Conservation (phyloP, 2,888 invertebrate species). For the Ophonus ardosiacus region DNA sequence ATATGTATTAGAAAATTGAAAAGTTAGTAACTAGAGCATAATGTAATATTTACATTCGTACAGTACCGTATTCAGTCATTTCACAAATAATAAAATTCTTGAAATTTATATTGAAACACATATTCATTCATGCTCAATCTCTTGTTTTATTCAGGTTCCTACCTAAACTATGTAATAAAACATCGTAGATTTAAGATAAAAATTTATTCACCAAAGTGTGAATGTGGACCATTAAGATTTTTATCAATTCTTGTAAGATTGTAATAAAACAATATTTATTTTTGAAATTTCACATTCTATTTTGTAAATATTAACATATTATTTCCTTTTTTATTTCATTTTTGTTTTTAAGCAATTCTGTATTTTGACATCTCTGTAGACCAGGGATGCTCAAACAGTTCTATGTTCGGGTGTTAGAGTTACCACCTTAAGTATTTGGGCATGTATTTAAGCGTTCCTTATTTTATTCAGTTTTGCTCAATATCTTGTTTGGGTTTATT, state of each 20-base stretch:
- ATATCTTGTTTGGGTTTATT: too few species aligned
- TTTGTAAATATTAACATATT: neutral
- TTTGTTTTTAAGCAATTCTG: neutral
- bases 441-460: too few species aligned
- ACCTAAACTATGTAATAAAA: neutral
- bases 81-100: neutral
- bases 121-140: neutral
- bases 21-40: constrained; percentile 47
- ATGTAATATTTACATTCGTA: constrained; percentile 20
- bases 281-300: too few species aligned
- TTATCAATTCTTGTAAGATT: neutral
- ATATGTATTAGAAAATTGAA: constrained; percentile 48
- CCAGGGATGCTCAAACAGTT: too few species aligned
- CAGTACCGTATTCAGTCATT: neutral
- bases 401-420: too few species aligned
- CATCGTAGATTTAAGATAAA: neutral
- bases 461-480: too few species aligned
- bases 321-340: neutral
- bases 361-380: too few species aligned
- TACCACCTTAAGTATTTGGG: too few species aligned
- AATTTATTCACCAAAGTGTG: neutral
- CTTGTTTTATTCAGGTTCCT: neutral
- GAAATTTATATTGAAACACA: neutral
- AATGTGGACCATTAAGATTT: neutral
- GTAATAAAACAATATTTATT: too few species aligned